A percentile compares a stretch with the other conserved stretches of the same genome.
phyloP scores from a whole-genome alignment of 92 coral and sea anemone genomes.

The Heliopora coerulea region DNA sequence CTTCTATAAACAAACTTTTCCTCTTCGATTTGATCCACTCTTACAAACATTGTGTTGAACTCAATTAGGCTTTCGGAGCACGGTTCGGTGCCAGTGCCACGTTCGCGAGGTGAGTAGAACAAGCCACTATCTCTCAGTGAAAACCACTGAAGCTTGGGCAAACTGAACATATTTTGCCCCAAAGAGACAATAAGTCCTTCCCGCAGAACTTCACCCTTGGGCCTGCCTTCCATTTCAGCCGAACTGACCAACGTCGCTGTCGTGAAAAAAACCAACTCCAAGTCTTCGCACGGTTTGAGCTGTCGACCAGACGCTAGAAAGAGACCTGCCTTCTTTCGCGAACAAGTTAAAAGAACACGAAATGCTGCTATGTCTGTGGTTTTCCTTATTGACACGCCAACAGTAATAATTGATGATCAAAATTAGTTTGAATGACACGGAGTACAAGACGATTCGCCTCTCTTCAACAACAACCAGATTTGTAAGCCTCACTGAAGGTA shows the following conservation, averaged over 20 bases:
- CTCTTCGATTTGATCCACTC: constrained; percentile 34
- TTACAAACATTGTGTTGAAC: constrained; percentile 19
- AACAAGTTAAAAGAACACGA: background rate
- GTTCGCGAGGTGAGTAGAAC: constrained; percentile 25
- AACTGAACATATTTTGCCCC: constrained; percentile 38
- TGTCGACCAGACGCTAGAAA: too few relatives aligned
- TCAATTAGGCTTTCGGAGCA: constrained; percentile 19
- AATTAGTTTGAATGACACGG: background rate
- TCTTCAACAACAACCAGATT: background rate
- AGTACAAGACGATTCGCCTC: background rate
- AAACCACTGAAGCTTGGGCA: constrained; percentile 30
- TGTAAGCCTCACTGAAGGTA: too few relatives aligned
- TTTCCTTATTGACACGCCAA: background rate
- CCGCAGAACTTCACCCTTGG: background rate
- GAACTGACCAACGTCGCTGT: too few relatives aligned
- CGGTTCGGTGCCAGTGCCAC: background rate
- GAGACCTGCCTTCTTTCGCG: too few relatives aligned
- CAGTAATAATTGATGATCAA: constrained; percentile 6
- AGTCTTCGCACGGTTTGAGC: too few relatives aligned
- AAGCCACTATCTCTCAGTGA: constrained; percentile 15
- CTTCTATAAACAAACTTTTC: background rate
- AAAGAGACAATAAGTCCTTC: constrained; percentile 32
- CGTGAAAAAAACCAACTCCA: too few relatives aligned
- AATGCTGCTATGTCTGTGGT: background rate
- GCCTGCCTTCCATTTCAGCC: background rate